These are phyloP conservation scores for Acanthurus leucopareius DNA, from an alignment of 2,797 vertebrate species.

Conservation along the genomic window DNA sequence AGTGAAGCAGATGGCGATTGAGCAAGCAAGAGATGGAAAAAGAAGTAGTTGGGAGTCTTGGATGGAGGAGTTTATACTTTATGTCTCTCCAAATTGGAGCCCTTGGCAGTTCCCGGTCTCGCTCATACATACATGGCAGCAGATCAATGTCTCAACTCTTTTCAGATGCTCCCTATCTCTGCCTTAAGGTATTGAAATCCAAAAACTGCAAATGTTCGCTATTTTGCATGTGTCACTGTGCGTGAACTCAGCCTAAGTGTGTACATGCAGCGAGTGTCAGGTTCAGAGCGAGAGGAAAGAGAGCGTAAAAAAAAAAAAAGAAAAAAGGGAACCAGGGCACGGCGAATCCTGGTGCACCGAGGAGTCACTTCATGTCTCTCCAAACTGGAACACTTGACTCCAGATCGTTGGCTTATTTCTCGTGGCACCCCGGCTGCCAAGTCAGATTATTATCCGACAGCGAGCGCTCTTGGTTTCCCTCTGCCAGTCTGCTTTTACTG, in stretches of 20 bases:
- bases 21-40: slow-evolving; percentile 34
- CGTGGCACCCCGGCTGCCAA: slow-evolving; percentile 58
- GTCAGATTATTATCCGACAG: slow-evolving; percentile 69
- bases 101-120: slow-evolving; percentile 50
- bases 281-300: slow-evolving; percentile 33
- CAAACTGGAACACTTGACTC: slow-evolving; percentile 69
- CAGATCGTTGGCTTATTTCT: slow-evolving; percentile 63
- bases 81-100: slow-evolving; percentile 75
- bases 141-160: slow-evolving; percentile 52
- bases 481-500: slow-evolving; percentile 55
- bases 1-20: slow-evolving; percentile 66
- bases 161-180: slow-evolving; percentile 29
- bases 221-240: slow-evolving; percentile 60
- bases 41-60: slow-evolving; percentile 47
- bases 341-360: slow-evolving; percentile 29
- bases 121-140: slow-evolving; percentile 68
- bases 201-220: slow-evolving; percentile 24
- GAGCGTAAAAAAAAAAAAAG: slow-evolving; percentile 23
- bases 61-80: slow-evolving; percentile 66
- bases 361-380: slow-evolving; percentile 58
- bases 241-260: slow-evolving; percentile 16
- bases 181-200: slow-evolving; percentile 52
- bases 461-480: slow-evolving; percentile 40
- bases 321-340: slow-evolving; percentile 23
- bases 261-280: slow-evolving; percentile 14